A percentile compares a stretch with the other conserved stretches of the same genome.
phyloP scores from a whole-genome alignment of 2,888 invertebrate genomes.

The Plebejus argus region DNA sequence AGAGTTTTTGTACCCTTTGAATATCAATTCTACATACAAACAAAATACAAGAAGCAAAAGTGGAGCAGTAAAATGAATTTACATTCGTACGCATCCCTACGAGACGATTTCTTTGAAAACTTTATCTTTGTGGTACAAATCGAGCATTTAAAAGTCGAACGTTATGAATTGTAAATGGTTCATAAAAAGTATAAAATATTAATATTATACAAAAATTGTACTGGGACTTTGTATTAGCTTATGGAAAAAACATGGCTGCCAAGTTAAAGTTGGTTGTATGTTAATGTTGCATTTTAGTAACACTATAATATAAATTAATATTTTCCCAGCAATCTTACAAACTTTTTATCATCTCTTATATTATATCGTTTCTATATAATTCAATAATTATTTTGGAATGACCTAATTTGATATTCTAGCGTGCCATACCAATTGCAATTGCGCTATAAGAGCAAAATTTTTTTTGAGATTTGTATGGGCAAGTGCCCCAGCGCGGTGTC shows the following conservation, averaged over 20 bases:
- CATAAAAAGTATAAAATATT: not conserved
- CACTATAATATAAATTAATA: no score
- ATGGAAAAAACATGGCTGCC: not conserved
- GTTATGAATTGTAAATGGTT: constrained; percentile 10
- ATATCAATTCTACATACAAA: not conserved
- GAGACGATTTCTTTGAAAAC: not conserved
- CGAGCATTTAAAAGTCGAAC: constrained; percentile 27
- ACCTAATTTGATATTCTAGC: no score
- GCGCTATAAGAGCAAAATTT: no score
- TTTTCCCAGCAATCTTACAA: no score
- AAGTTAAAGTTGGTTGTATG: not conserved
- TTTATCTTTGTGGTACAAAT: constrained; percentile 21
- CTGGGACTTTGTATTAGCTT: not conserved
- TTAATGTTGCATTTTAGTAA: no score
- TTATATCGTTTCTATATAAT: no score
- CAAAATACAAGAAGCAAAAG: not conserved
- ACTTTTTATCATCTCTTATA: no score
- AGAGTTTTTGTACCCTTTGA: not conserved
- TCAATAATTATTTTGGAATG: no score
- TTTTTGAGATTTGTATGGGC: no score
- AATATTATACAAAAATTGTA: not conserved
- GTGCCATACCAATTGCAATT: no score
- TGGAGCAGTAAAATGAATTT: not conserved
- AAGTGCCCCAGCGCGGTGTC: no score
- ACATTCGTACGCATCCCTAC: constrained; percentile 6